phyloP scores from a whole-genome alignment of 2,113 vertebrate species.

The Sceloporus tristichus region DNA sequence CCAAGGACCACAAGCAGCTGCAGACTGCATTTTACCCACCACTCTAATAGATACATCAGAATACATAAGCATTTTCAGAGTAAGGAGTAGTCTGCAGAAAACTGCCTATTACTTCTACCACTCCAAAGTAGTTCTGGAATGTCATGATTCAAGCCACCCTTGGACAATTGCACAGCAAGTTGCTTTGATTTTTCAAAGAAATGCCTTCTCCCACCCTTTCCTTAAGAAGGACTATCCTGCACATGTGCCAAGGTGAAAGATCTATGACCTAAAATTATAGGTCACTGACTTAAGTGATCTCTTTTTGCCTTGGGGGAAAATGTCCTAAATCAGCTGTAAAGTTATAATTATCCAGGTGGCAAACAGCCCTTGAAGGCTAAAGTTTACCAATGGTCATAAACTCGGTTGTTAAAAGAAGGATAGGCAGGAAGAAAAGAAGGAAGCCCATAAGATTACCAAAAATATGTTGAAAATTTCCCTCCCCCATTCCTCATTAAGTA shows the following conservation, averaged over 20 bases:
- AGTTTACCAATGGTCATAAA: conserved; percentile 41
- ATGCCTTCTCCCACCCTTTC: conserved; percentile 11
- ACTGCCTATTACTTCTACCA: background rate
- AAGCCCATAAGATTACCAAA: background rate
- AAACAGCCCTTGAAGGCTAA: conserved; percentile 60
- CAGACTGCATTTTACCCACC: too few relatives aligned
- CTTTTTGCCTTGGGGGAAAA: conserved; percentile 62
- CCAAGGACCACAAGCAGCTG: too few relatives aligned
- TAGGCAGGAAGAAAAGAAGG: background rate
- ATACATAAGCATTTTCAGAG: background rate
- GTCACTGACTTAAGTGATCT: conserved; percentile 61
- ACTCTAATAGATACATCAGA: background rate
- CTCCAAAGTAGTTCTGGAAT: background rate
- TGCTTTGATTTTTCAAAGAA: conserved; percentile 45
- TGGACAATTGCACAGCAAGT: conserved; percentile 48
- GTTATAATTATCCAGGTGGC: conserved; percentile 68
- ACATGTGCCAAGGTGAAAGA: conserved; percentile 59
- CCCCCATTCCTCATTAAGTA: conserved; percentile 26
- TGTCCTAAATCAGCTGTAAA: conserved; percentile 50
- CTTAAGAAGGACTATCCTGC: conserved; percentile 46
- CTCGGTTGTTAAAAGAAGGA: conserved; percentile 23
- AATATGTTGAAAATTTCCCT: background rate
- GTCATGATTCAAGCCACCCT: conserved; percentile 38
- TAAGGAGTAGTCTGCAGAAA: background rate
- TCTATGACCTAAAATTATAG: conserved; percentile 70